phyloP scores from a whole-genome alignment of 53 echinoderm and acorn worm species.

The Stichopus horrens region DNA sequence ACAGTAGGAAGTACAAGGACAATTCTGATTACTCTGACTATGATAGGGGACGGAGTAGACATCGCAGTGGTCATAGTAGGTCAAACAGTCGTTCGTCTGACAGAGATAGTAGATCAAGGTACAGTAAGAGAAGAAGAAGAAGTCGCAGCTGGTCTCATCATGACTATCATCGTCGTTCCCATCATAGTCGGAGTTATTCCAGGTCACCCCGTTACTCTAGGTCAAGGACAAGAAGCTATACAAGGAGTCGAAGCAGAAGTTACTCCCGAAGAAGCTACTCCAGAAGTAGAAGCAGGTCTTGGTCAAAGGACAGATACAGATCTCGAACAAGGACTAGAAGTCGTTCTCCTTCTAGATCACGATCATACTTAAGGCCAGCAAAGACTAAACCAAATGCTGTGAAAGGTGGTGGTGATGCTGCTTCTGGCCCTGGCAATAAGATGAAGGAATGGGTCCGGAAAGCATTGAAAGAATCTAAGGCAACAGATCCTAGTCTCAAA shows the following conservation, averaged over 20 bases:
- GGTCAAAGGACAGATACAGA: conserved; percentile 47
- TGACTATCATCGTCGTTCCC: conserved; percentile 52
- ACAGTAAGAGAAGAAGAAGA: conserved; percentile 53
- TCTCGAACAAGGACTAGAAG: conserved; percentile 66
- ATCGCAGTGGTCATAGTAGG: conserved; percentile 63
- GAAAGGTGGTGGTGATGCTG: background rate
- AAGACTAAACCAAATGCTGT: conserved; percentile 21
- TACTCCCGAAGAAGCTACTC: conserved; percentile 68
- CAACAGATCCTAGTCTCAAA: conserved; percentile 78
- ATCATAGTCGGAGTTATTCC: conserved; percentile 44
- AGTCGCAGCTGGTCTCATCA: conserved; percentile 63
- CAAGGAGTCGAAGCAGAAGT: conserved; percentile 70
- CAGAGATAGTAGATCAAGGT: conserved; percentile 58
- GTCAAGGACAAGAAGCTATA: conserved; percentile 59
- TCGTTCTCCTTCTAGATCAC: conserved; percentile 44
- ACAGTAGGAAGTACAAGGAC: conserved; percentile 48
- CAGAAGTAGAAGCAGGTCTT: conserved; percentile 68
- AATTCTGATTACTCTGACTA: conserved; percentile 69
- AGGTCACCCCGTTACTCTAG: conserved; percentile 41
- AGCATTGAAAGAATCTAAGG: conserved; percentile 84
- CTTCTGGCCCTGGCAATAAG: conserved; percentile 24
- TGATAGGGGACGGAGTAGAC: conserved; percentile 68
- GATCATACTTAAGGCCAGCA: conserved; percentile 2
- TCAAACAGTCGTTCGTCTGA: conserved; percentile 61
- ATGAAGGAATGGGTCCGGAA: conserved; percentile 87